These are phyloP conservation scores for Heterotilapia buettikoferi DNA, from an alignment of 2,113 vertebrate genomes.

Conservation along the genomic window DNA sequence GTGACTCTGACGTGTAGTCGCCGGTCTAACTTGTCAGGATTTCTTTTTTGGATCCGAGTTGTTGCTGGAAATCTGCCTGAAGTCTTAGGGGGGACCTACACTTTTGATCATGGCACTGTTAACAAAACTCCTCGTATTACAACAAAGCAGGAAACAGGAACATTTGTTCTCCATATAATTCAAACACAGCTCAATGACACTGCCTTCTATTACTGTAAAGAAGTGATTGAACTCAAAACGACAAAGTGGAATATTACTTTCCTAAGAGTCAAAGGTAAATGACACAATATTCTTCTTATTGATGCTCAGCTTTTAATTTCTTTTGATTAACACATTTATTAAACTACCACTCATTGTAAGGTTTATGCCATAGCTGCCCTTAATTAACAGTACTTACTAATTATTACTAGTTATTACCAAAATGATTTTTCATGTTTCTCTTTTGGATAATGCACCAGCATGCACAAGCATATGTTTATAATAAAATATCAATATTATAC, in stretches of 20 bases:
- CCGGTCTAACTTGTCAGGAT: neutral
- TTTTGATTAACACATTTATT: neutral
- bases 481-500: neutral
- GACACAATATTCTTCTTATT: neutral
- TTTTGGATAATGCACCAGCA: fast-evolving
- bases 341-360: fast-evolving
- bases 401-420: fast-evolving
- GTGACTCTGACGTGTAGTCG: constrained; percentile 22
- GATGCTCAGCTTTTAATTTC: neutral
- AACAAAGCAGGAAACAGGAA: neutral
- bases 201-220: constrained; percentile 13
- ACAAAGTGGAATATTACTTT: neutral
- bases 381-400: neutral
- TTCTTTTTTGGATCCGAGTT: constrained; percentile 2
- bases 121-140: fast-evolving
- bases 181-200: neutral
- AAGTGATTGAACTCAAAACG: neutral
- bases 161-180: neutral
- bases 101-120: neutral
- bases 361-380: fast-evolving
- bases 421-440: neutral
- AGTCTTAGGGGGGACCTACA: neutral
- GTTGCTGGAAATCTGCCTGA: constrained; percentile 14
- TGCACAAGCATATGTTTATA: fast-evolving
- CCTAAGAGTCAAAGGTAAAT: neutral